phyloP scores from a whole-genome alignment of 2,797 vertebrate genomes.

The Aselliscus stoliczkanus region DNA sequence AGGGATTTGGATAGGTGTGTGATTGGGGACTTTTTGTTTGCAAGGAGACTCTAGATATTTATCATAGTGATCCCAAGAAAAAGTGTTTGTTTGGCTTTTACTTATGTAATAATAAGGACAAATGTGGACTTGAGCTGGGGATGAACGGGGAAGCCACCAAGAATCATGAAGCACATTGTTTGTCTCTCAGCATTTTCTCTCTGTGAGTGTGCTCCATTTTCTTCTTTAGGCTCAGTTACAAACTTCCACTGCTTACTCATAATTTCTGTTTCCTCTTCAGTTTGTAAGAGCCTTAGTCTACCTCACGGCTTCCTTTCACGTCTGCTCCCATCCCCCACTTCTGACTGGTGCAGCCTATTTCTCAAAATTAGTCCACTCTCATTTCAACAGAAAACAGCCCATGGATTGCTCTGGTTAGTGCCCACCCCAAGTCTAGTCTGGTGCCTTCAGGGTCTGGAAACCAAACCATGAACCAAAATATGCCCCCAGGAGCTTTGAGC shows the following conservation, averaged over 20 bases:
- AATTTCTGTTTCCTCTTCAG: constrained; percentile 67
- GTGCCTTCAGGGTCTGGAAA: background rate
- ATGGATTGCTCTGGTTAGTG: background rate
- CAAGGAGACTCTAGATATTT: background rate
- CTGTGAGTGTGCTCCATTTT: background rate
- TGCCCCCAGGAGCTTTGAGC: background rate
- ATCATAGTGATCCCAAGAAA: background rate
- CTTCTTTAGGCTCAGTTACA: background rate
- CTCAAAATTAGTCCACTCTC: background rate
- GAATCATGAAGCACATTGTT: background rate
- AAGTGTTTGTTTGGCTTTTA: background rate
- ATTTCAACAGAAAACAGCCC: background rate
- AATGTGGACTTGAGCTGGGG: background rate
- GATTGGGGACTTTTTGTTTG: background rate
- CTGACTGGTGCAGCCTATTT: background rate
- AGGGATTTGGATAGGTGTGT: background rate
- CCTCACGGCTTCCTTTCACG: constrained; percentile 23
- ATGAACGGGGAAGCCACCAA: background rate
- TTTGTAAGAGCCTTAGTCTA: background rate
- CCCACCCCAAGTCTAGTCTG: background rate
- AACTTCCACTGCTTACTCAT: constrained; percentile 62
- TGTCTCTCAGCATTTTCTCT: background rate
- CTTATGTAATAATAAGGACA: background rate
- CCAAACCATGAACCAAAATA: background rate
- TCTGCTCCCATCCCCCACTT: constrained; percentile 23